phyloP scores from a whole-genome alignment of 2,888 invertebrate species.

The Ophion slaviceki region DNA sequence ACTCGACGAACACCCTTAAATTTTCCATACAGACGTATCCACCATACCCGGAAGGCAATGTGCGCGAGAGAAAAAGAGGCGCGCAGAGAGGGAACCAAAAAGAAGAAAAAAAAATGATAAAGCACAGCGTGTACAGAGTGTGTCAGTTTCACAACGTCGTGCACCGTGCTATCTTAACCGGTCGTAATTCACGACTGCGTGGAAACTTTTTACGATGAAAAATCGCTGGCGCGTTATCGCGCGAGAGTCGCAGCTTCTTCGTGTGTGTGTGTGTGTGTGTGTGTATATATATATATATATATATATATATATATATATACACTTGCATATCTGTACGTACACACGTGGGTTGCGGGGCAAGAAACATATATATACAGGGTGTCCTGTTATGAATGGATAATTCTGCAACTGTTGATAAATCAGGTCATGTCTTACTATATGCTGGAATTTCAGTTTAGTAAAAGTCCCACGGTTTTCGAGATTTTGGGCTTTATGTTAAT shows the following conservation, averaged over 20 bases:
- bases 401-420: no score
- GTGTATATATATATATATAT: neutral
- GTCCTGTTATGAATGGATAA: no score
- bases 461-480: no score
- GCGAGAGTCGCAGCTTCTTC: slow-evolving; percentile 6
- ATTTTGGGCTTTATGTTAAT: no score
- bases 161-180: slow-evolving; percentile 65
- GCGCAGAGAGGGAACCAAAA: slow-evolving; percentile 28
- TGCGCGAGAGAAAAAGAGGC: neutral
- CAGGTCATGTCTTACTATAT: no score
- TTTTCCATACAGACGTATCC: neutral
- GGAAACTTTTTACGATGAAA: slow-evolving; percentile 68
- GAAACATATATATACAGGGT: neutral
- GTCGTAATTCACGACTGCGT: slow-evolving; percentile 64
- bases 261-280: neutral
- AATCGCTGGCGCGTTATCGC: slow-evolving; percentile 65
- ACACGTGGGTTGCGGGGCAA: neutral
- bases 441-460: no score
- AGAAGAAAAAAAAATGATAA: neutral
- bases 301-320: neutral
- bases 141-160: slow-evolving; percentile 60
- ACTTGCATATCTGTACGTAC: neutral
- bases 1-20: neutral
- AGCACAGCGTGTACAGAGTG: slow-evolving; percentile 43
- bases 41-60: neutral